Evolutionary conservation across 2,113 vertebrate species (phyloP).

Genomic region (Leptodactylus fuscus): DNA sequence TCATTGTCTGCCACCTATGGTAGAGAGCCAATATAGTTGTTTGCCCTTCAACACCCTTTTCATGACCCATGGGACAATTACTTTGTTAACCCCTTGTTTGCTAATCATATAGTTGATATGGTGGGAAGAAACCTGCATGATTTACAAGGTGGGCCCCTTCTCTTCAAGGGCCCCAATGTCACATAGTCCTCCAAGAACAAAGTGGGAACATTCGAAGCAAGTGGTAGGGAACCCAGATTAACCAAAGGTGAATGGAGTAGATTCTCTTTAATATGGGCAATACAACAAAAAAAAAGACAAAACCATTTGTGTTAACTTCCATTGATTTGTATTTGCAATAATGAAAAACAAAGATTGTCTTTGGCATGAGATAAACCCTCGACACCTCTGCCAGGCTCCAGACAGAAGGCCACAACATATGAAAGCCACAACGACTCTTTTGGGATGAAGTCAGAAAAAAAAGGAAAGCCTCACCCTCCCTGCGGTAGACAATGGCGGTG

Average conservation of each 20-base stretch:
- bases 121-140: no score
- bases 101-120: background rate
- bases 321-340: background rate
- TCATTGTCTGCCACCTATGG: background rate
- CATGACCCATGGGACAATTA: background rate
- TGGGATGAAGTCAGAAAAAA: constrained; percentile 6
- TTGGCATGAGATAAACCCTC: background rate
- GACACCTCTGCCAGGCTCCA: constrained; percentile 1
- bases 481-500: background rate
- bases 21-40: background rate
- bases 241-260: background rate
- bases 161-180: no score
- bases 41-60: background rate
- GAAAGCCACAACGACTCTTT: background rate
- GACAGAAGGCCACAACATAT: constrained; percentile 8
- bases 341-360: background rate
- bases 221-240: background rate
- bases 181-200: background rate
- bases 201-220: no score
- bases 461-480: background rate
- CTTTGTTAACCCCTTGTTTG: background rate
- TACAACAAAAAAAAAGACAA: no score
- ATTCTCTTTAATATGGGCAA: background rate
- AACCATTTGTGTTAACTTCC: background rate
- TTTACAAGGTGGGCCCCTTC: no score